Evolutionary conservation across 2,113 vertebrate genomes (phyloP), one percentile per base, ranked within the genome.

Genomic region (Ellobius talpinus): DNA sequence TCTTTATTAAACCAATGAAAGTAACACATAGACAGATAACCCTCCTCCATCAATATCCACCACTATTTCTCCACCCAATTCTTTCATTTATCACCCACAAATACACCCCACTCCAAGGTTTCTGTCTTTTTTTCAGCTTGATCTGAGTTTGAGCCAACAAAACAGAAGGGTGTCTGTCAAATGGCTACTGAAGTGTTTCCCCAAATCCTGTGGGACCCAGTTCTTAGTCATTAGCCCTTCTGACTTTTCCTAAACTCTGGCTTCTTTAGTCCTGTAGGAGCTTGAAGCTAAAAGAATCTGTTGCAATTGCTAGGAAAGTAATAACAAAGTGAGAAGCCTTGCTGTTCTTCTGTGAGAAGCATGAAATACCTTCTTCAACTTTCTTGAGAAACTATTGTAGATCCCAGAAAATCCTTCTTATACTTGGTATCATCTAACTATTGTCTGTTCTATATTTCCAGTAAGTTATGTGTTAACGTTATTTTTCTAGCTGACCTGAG

Each of bases 401-500:
- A 33, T 94, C 90, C 65, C 73, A 90, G 45, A 79, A n/a, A 94
- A 73, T 90, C 63, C 3, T 93, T 93, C 6, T 87, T 70, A 39
- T 21, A 55, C 3, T 21, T 33, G 66, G 26, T 36, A 17, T 68
- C 13, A 36, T 55, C 8, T 63, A 78, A 7, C 7, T 42, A 82
- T 68, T 87, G 81, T 82, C 91, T 86, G 17, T 66, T 95, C 14
- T 87, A 65, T 63, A 86, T 33, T 77, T 90, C n/a, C 39, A 8
- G 14, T 29, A 55, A 45, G 50, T 73, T 68, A 39, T 52, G 17
- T 47, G 39, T 89, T 91, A 87, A 79, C 91, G 79, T 89, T 91
- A 86, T 81, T 97, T 97, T 73, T 89, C 10, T 68, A 55, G 23
- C 47, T 96, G 91, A 95, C 55, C 58, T 66, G n/a, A 89, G 63